These are phyloP conservation scores for Mythimna vitellina DNA, from an alignment of 2,888 invertebrate genomes.

Conservation along the genomic window DNA sequence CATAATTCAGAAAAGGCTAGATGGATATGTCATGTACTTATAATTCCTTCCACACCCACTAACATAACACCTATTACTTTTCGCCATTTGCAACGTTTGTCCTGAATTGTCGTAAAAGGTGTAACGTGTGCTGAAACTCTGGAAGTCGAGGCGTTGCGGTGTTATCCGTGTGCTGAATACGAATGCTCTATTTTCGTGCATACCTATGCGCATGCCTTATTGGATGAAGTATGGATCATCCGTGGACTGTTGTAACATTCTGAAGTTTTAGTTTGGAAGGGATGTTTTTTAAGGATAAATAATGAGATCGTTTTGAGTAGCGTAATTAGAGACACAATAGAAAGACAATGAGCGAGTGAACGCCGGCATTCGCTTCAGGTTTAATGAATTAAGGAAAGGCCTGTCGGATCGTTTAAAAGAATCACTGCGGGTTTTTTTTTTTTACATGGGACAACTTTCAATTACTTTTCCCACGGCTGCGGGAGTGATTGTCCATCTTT, in stretches of 20 bases:
- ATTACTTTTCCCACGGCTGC: too few relatives aligned
- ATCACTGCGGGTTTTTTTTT: too few relatives aligned
- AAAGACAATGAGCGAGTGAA: too few relatives aligned
- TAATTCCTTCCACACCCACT: background rate
- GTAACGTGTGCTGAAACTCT: conserved; percentile 29
- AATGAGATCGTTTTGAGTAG: too few relatives aligned
- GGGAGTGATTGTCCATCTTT: too few relatives aligned
- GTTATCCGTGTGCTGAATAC: conserved; percentile 29
- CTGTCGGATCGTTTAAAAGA: too few relatives aligned
- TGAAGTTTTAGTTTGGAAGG: conserved; percentile 4
- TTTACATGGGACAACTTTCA: too few relatives aligned
- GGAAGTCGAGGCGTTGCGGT: conserved; percentile 1
- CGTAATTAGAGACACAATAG: too few relatives aligned
- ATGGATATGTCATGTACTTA: too few relatives aligned
- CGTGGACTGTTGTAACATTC: conserved; percentile 2
- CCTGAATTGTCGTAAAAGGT: conserved; percentile 30
- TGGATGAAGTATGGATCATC: conserved; percentile 34
- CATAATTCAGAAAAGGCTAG: too few relatives aligned
- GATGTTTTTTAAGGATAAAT: background rate
- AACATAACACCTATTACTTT: conserved; percentile 13
- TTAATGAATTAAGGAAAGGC: too few relatives aligned
- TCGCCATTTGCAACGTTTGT: conserved; percentile 1
- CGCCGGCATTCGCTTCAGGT: too few relatives aligned
- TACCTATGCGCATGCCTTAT: conserved; percentile 20
- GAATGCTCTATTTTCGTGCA: conserved; percentile 18